These are phyloP conservation scores for Regulus satrapa DNA, from an alignment of 2,113 vertebrate genomes.

Conservation along the genomic window DNA sequence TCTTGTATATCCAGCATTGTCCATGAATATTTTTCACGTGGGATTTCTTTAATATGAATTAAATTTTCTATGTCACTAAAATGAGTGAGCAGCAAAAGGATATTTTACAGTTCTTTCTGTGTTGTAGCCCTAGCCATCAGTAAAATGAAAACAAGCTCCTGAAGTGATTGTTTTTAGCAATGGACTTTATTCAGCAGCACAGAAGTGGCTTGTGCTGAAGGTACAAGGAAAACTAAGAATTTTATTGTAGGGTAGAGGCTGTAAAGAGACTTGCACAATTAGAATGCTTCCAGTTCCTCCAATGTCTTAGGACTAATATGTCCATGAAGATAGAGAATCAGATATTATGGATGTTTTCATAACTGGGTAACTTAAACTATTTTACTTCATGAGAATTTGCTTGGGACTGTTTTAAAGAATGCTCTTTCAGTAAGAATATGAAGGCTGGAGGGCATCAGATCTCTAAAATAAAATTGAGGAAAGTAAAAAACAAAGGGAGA, in stretches of 20 bases:
- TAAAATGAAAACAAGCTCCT: conserved; percentile 20
- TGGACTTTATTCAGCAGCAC: neutral
- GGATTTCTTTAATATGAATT: neutral
- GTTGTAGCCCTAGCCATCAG: neutral
- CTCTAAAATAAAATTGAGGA: neutral
- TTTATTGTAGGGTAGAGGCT: neutral
- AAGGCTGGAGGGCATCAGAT: neutral
- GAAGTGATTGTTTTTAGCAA: conserved; percentile 11
- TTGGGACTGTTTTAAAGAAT: neutral
- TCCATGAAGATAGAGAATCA: neutral
- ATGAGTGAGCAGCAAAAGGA: neutral
- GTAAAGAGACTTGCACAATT: neutral
- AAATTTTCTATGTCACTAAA: neutral
- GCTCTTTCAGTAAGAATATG: neutral
- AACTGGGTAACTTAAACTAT: neutral
- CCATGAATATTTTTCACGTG: neutral
- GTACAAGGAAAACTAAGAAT: neutral
- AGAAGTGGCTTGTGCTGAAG: neutral
- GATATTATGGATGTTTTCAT: neutral
- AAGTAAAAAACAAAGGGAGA: neutral
- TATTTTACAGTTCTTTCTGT: conserved; percentile 10
- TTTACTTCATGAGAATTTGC: neutral
- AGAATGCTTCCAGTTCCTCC: neutral
- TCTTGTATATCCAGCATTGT: neutral
- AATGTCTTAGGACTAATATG: neutral